These are phyloP conservation scores for Leptodirus hochenwartii DNA, from an alignment of 2,888 invertebrate genomes.

Conservation along the genomic window DNA sequence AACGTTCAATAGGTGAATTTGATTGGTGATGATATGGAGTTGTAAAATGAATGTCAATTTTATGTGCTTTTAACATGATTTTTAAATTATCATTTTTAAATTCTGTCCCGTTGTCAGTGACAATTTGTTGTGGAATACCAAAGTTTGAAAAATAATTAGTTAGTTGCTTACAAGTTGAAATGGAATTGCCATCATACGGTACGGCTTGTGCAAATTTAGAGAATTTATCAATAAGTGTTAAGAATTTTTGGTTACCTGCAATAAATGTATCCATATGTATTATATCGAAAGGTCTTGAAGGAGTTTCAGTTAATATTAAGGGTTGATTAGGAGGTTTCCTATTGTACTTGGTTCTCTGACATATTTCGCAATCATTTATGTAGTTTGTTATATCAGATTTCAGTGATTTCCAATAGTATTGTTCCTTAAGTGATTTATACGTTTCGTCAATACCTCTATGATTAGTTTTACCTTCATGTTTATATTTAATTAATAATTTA, in stretches of 20 bases:
- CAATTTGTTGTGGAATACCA: constrained; percentile 12
- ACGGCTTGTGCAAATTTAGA: constrained; percentile 13
- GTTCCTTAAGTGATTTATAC: constrained; percentile 7
- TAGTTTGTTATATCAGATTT: constrained; percentile 5
- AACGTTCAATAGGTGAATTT: too few relatives aligned
- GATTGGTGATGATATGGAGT: constrained; percentile 11
- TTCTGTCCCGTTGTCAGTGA: constrained; percentile 12
- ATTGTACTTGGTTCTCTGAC: constrained; percentile 8
- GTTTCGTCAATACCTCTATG: constrained; percentile 13
- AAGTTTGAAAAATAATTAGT: constrained; percentile 12
- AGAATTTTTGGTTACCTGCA: constrained; percentile 9
- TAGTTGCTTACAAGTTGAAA: constrained; percentile 10
- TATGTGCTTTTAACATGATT: constrained; percentile 11
- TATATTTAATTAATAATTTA: constrained; percentile 8
- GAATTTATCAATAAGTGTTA: constrained; percentile 13
- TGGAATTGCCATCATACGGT: constrained; percentile 5
- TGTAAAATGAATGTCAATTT: constrained; percentile 12
- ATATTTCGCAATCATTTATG: constrained; percentile 8
- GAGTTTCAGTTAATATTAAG: constrained; percentile 5
- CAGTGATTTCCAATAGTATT: constrained; percentile 10
- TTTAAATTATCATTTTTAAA: constrained; percentile 12
- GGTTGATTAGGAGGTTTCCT: constrained; percentile 6
- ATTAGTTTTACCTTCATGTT: constrained; percentile 12
- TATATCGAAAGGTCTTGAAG: constrained; percentile 9
- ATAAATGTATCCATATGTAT: constrained; percentile 6